Percentiles rank a stretch among this genome's conserved stretches.
Evolutionary conservation across 1,140 invertebrate species (phyloP).

Genomic region (Pogonomyrmex barbatus): DNA sequence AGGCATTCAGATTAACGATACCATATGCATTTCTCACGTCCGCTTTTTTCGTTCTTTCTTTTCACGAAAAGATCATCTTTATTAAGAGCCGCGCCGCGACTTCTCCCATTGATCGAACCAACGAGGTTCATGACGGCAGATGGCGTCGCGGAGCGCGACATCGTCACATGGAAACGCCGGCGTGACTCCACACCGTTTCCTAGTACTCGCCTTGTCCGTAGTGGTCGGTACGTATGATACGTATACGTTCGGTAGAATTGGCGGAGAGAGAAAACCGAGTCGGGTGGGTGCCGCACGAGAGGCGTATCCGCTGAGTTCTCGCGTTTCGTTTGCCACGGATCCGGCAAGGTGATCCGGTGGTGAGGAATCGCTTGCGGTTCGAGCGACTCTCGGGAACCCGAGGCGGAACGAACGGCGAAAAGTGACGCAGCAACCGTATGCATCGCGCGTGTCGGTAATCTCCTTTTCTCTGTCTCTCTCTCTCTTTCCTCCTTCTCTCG

Average conservation of each 20-base stretch:
- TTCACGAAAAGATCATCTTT: too few species aligned
- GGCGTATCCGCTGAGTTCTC: conserved; percentile 21
- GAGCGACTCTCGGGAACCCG: conserved; percentile 31
- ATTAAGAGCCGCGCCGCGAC: too few species aligned
- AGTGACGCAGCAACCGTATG: conserved; percentile 74
- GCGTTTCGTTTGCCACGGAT: conserved; percentile 1
- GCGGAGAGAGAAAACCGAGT: conserved; percentile 36
- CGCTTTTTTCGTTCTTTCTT: too few species aligned
- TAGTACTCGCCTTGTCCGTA: conserved; percentile 17
- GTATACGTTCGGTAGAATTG: conserved; percentile 33
- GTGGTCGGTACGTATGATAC: conserved; percentile 58
- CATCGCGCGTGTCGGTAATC: conserved; percentile 65
- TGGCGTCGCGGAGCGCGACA: background rate
- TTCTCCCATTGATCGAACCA: too few species aligned
- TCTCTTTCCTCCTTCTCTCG: background rate
- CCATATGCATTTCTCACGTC: too few species aligned
- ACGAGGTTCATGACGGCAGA: background rate
- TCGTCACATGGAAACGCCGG: background rate
- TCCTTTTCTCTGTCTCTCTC: conserved; percentile 15
- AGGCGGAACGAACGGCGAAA: conserved; percentile 55
- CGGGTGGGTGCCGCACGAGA: conserved; percentile 22
- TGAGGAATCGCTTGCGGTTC: background rate
- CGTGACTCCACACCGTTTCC: conserved; percentile 2
- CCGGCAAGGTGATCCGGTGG: too few species aligned
- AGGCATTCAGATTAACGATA: too few species aligned